These are phyloP conservation scores for Sebastes taczanowskii DNA, from an alignment of 2,797 vertebrate genomes.

Conservation along the genomic window DNA sequence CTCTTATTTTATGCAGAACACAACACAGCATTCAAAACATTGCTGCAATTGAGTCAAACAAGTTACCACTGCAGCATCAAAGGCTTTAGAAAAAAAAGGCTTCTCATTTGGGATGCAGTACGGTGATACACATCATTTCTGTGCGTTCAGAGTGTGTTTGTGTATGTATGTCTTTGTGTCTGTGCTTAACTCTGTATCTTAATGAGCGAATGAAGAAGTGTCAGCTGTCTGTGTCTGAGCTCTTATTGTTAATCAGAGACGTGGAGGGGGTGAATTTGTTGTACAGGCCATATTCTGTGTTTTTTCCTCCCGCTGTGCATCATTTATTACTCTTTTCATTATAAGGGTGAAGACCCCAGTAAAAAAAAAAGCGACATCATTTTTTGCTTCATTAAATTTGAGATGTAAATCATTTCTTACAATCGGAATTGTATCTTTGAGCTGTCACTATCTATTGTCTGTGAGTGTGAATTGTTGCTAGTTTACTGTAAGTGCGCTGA, in stretches of 20 bases:
- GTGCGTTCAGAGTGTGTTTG: not conserved
- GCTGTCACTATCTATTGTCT: not conserved
- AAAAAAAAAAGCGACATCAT: not conserved
- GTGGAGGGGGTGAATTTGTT: conserved; percentile 1
- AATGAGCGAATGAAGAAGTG: conserved; percentile 5
- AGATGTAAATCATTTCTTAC: conserved; percentile 25
- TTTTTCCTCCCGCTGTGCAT: not conserved
- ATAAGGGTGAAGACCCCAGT: not conserved
- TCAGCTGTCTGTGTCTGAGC: conserved; percentile 1
- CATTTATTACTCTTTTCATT: conserved; percentile 17
- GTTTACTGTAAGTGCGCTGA: not conserved
- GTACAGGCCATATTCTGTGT: not conserved
- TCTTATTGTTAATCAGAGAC: conserved; percentile 12
- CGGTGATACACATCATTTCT: not conserved
- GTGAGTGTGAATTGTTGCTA: not conserved
- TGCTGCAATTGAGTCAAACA: conserved; percentile 8
- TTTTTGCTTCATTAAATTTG: conserved; percentile 16
- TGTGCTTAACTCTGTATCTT: not conserved
- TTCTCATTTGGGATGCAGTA: not conserved
- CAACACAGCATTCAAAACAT: not conserved
- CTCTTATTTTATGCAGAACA: conserved; percentile 8
- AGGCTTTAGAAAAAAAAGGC: not conserved
- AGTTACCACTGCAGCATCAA: conserved; percentile 6
- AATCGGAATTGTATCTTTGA: not conserved
- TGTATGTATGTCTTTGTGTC: not conserved